Evolutionary conservation across 23 tunicate genomes (phyloP).

Genomic region (Corella eumyota): DNA sequence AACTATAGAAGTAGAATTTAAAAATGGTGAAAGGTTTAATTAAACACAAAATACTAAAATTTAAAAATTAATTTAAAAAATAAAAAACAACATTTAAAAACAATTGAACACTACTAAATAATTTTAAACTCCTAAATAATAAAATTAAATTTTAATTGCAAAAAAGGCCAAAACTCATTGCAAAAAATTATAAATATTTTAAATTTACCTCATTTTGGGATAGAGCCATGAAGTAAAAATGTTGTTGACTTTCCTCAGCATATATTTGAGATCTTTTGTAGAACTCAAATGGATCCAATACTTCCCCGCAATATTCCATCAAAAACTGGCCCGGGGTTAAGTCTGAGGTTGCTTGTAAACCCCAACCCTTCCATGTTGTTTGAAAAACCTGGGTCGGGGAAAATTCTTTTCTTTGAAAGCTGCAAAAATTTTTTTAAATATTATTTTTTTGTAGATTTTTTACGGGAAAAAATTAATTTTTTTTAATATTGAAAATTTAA

Average conservation of each 20-base stretch:
- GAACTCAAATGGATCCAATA: constrained; percentile 57
- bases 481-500: too few relatives aligned
- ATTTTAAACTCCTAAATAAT: too few relatives aligned
- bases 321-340: constrained; percentile 46
- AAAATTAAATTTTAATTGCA: too few relatives aligned
- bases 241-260: constrained; percentile 58
- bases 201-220: constrained; percentile 92
- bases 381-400: constrained; percentile 73
- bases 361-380: constrained; percentile 86
- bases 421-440: constrained; percentile 7
- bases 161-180: too few relatives aligned
- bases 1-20: too few relatives aligned
- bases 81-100: too few relatives aligned
- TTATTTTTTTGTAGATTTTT: background rate
- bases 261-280: constrained; percentile 54
- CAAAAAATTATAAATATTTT: too few relatives aligned
- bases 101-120: too few relatives aligned
- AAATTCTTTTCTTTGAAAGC: constrained; percentile 63
- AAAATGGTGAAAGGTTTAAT: too few relatives aligned
- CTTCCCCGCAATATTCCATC: constrained; percentile 98
- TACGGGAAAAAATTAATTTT: too few relatives aligned
- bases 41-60: too few relatives aligned
- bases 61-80: too few relatives aligned
- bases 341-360: constrained; percentile 39
- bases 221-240: constrained; percentile 95